These are phyloP conservation scores for Suncus etruscus DNA, from an alignment of 2,113 vertebrate species.

Conservation along the genomic window DNA sequence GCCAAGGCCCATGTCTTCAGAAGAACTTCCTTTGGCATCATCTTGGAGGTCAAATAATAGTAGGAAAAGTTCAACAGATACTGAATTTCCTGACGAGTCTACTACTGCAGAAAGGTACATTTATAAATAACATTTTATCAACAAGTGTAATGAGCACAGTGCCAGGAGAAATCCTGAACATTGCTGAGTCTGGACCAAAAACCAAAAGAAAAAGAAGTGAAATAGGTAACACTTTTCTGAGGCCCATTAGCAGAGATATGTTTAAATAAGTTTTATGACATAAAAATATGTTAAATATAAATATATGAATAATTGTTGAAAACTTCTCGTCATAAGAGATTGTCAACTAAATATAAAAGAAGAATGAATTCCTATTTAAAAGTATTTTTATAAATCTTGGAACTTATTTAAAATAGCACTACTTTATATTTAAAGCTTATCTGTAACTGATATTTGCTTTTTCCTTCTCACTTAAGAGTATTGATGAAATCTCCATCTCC, in stretches of 20 bases:
- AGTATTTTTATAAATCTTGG: conserved; percentile 10
- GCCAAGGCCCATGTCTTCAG: conserved; percentile 91
- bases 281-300: conserved; percentile 16
- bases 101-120: conserved; percentile 88
- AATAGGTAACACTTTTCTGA: conserved; percentile 6
- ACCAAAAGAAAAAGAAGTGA: neutral
- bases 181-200: too few species aligned
- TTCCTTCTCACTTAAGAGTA: conserved; percentile 80
- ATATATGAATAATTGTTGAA: conserved; percentile 9
- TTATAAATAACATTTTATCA: neutral
- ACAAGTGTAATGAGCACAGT: neutral
- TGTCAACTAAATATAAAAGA: conserved; percentile 12
- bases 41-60: conserved; percentile 86
- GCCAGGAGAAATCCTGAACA: too few species aligned
- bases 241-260: conserved; percentile 6
- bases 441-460: conserved; percentile 42
- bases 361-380: neutral
- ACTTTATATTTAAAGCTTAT: conserved; percentile 46
- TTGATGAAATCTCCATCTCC: conserved; percentile 82
- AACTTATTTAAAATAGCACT: conserved; percentile 17
- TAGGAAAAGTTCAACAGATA: conserved; percentile 84
- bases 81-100: conserved; percentile 84
- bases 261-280: conserved; percentile 34
- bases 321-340: conserved; percentile 20
- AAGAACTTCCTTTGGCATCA: conserved; percentile 86